Evolutionary conservation across 2,888 invertebrate genomes (phyloP).

Genomic region (Orchesellides sinensis): DNA sequence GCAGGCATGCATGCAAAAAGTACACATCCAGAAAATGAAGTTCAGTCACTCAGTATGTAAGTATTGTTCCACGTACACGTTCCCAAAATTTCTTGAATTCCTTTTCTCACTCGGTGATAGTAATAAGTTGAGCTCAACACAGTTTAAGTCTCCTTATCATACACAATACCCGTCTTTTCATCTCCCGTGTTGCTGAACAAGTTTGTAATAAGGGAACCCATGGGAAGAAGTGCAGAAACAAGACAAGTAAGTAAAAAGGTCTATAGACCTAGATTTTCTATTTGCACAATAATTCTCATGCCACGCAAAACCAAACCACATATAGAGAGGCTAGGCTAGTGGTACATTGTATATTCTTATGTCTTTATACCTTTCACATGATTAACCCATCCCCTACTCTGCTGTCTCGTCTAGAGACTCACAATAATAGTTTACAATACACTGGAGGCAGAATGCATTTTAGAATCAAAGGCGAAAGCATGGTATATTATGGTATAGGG

Average conservation of each 20-base stretch:
- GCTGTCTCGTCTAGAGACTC: too few species aligned
- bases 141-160: not conserved
- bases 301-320: constrained; percentile 14
- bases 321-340: not conserved
- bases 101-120: constrained; percentile 23
- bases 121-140: not conserved
- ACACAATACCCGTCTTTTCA: not conserved
- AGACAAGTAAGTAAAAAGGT: not conserved
- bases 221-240: not conserved
- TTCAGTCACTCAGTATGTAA: too few species aligned
- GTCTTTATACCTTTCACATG: not conserved
- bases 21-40: not conserved
- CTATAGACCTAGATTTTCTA: constrained; percentile 24
- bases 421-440: too few species aligned
- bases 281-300: constrained; percentile 18
- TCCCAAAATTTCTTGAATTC: constrained; percentile 48
- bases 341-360: not conserved
- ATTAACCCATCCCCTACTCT: not conserved
- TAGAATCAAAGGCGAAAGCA: not conserved
- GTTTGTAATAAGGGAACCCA: not conserved
- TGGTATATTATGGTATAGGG: too few species aligned
- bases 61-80: constrained; percentile 22
- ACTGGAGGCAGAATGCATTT: not conserved
- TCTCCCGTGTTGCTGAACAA: constrained; percentile 3
- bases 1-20: too few species aligned